A percentile compares a stretch with the other conserved stretches of the same genome.
These are phyloP conservation scores for Ruditapes philippinarum DNA, from an alignment of 1,140 invertebrate genomes.

Conservation along the genomic window DNA sequence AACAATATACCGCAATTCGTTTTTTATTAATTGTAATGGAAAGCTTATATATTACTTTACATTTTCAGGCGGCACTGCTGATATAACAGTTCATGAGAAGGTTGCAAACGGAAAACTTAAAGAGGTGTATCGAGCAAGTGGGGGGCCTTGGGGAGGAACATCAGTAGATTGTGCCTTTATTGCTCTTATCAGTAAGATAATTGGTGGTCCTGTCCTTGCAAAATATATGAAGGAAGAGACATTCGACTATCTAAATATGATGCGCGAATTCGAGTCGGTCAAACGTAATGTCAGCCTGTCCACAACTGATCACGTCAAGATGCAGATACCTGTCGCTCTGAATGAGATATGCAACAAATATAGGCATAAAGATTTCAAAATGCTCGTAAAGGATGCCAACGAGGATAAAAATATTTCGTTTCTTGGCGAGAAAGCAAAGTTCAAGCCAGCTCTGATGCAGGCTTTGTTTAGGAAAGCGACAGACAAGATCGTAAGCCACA, in stretches of 20 bases:
- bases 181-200: conserved; percentile 20
- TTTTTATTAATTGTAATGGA: no score
- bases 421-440: conserved; percentile 30
- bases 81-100: conserved; percentile 62
- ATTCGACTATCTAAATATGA: conserved; percentile 46
- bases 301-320: conserved; percentile 9
- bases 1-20: no score
- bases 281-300: conserved; percentile 27
- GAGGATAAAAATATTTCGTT: conserved; percentile 50
- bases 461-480: conserved; percentile 49
- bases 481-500: conserved; percentile 62
- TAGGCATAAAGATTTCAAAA: conserved; percentile 38
- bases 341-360: conserved; percentile 21
- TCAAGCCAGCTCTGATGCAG: conserved; percentile 48
- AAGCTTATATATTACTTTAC: no score
- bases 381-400: not conserved
- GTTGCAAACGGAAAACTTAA: conserved; percentile 36
- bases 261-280: conserved; percentile 52
- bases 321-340: conserved; percentile 33
- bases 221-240: conserved; percentile 23
- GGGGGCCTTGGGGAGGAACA: conserved; percentile 63
- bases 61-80: conserved; percentile 48
- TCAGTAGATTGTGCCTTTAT: conserved; percentile 46
- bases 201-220: conserved; percentile 21
- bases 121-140: conserved; percentile 49